Evolutionary conservation across 2,888 invertebrate genomes (phyloP).

Genomic region (Tyria jacobaeae): DNA sequence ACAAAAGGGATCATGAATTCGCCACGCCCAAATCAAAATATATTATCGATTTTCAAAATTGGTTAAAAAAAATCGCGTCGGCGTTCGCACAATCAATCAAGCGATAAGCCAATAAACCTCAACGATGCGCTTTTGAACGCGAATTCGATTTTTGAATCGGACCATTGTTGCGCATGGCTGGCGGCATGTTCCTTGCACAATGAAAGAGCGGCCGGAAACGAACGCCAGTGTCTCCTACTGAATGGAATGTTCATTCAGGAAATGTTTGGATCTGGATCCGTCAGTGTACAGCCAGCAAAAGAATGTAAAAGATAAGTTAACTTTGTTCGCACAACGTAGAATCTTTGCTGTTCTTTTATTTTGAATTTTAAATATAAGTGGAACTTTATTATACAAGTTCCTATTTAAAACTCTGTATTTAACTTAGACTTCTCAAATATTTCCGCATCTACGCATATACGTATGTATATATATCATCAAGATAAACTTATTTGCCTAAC

Average conservation of each 20-base stretch:
- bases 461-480: not conserved
- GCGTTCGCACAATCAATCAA: slow-evolving; percentile 86
- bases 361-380: no score
- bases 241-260: slow-evolving; percentile 76
- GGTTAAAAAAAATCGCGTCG: slow-evolving; percentile 61
- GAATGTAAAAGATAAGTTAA: slow-evolving; percentile 31
- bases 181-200: slow-evolving; percentile 82
- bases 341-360: not conserved
- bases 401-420: no score
- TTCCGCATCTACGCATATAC: not conserved
- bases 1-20: slow-evolving; percentile 75
- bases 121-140: slow-evolving; percentile 86
- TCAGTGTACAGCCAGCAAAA: slow-evolving; percentile 62
- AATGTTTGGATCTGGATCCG: slow-evolving; percentile 70
- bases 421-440: not conserved
- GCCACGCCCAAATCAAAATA: slow-evolving; percentile 86
- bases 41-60: slow-evolving; percentile 72
- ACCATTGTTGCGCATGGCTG: slow-evolving; percentile 78
- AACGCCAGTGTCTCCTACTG: slow-evolving; percentile 76
- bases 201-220: slow-evolving; percentile 82
- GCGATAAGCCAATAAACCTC: slow-evolving; percentile 87
- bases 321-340: slow-evolving; percentile 28
- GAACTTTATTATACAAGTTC: no score
- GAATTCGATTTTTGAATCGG: slow-evolving; percentile 83
- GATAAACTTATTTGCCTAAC: slow-evolving; percentile 9